phyloP scores from a whole-genome alignment of 2,797 vertebrate species.

The Intellagama lesueurii region DNA sequence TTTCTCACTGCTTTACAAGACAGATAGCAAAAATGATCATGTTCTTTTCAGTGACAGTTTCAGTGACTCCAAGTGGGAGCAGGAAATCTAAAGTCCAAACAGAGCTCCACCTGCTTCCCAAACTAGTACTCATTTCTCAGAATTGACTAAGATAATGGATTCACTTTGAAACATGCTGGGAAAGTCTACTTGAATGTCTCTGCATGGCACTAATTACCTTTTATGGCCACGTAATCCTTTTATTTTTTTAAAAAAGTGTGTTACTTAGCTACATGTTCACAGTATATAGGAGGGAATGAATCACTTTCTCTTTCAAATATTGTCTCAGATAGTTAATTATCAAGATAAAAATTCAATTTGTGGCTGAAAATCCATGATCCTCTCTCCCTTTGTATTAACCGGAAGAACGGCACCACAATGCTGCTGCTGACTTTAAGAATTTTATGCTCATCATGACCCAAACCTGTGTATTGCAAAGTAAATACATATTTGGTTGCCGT shows the following conservation, averaged over 20 bases:
- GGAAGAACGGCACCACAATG: too few species aligned
- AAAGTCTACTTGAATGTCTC: conserved; percentile 40
- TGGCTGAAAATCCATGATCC: neutral
- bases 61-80: neutral
- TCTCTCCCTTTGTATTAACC: neutral
- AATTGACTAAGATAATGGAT: conserved; percentile 31
- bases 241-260: neutral
- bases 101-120: conserved; percentile 13
- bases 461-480: neutral
- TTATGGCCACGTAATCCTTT: conserved; percentile 7
- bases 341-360: neutral
- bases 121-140: conserved; percentile 31
- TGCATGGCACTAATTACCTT: conserved; percentile 9
- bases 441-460: neutral
- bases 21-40: neutral
- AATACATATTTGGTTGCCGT: neutral
- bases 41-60: neutral
- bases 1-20: neutral
- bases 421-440: neutral
- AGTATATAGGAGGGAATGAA: neutral
- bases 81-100: neutral
- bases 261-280: neutral
- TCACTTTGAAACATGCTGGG: conserved; percentile 1
- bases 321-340: neutral
- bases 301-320: neutral